Base-by-base conservation (phyloP, 2,797 vertebrate species). In the Chlorospingus semifuscus region DNA sequence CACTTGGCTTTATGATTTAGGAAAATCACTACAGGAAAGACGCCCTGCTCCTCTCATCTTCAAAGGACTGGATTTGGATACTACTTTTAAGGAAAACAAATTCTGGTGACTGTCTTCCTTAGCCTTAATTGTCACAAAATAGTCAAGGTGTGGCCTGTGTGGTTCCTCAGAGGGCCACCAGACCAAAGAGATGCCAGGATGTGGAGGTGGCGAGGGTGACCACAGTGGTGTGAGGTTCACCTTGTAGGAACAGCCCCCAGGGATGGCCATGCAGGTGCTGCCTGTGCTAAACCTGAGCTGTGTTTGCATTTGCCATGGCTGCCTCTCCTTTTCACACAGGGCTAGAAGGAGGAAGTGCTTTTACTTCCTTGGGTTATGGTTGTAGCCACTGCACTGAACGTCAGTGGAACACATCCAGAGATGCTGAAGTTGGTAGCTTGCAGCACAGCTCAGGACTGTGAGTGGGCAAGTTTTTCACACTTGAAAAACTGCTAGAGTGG, bases 1-100 rank as follows among this genome's bases (percentile, higher is more conserved):
- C 49, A 39, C 26, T 27, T n/a, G 16, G 50, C 87, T 87, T 59
- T 83, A 56, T 88, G 68, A 44, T 81, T 74, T 75, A 93, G 87
- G 76, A 94, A 93, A 87, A 86, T 64, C 49, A 68, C 68, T 64
- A 6, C 63, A 82, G 76, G 55, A 89, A 59, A 61, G 72, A 92
- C 26, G 21, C 61, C 41, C 23, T 63, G 42, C 42, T 84, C 53
- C 50, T 93, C 87, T 83, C 57, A 42, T 85, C 92, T 96, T 92
- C 95, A 91, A 95, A 93, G 94, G 76, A 27, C 57, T 86, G 87
- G 34, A 64, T 91, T 94, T 91, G 91, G 76, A 83, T 86, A 52
- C 59, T 52, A 8, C 72, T 72, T 71, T 44, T 65, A 79, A 95
- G 27, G 59, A 37, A 85, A 89, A 91, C 84, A 85, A 87, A 37